phyloP scores from a whole-genome alignment of 2,797 vertebrate genomes.

The Typhlichthys eigenmanni region DNA sequence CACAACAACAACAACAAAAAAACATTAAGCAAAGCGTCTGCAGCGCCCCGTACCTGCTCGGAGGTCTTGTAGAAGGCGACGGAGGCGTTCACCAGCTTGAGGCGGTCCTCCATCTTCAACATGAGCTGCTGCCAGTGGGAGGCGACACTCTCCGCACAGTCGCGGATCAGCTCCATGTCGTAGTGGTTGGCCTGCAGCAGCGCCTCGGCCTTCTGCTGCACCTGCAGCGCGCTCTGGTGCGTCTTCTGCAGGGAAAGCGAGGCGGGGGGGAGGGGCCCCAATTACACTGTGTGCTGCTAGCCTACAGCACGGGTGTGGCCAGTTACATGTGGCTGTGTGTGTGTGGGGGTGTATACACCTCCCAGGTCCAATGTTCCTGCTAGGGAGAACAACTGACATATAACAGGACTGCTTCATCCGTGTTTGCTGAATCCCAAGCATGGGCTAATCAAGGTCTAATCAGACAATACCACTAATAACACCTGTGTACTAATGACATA shows the following conservation, averaged over 20 bases:
- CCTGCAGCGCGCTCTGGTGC: slow-evolving; percentile 92
- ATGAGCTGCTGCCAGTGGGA: slow-evolving; percentile 99
- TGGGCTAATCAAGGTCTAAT: too few species aligned
- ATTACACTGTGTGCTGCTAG: not conserved
- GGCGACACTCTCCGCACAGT: slow-evolving; percentile 94
- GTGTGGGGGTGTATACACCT: too few species aligned
- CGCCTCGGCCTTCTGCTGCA: slow-evolving; percentile 96
- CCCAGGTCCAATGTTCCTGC: too few species aligned
- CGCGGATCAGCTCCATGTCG: slow-evolving; percentile 97
- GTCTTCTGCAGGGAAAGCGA: slow-evolving; percentile 79
- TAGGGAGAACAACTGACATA: too few species aligned
- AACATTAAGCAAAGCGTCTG: too few species aligned
- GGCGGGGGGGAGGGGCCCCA: not conserved
- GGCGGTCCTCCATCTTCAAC: slow-evolving; percentile 98
- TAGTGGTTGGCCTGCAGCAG: slow-evolving; percentile 98
- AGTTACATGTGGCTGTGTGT: not conserved
- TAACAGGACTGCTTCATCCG: too few species aligned
- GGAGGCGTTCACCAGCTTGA: slow-evolving; percentile 96
- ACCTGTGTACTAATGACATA: too few species aligned
- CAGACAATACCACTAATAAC: too few species aligned
- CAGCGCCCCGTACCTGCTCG: slow-evolving; percentile 83
- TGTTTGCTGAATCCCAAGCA: too few species aligned
- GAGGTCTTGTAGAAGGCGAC: slow-evolving; percentile 99
- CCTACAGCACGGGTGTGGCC: not conserved
- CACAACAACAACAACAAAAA: too few species aligned